Conservation (phyloP, 2,113 vertebrate genomes). For the Nicator chloris region DNA sequence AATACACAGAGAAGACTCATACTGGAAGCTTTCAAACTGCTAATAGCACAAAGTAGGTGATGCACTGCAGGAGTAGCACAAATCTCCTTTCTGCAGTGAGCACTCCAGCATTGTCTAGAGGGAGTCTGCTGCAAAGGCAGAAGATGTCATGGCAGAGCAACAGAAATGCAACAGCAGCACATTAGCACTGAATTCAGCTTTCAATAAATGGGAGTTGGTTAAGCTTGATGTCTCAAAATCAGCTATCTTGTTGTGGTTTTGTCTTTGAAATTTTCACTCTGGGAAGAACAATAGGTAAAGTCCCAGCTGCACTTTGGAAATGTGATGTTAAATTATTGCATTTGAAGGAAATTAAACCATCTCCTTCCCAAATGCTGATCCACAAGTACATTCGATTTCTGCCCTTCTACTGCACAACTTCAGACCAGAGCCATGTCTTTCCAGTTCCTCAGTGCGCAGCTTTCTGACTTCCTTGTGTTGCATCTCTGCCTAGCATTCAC, state of each 20-base stretch:
- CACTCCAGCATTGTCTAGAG: neutral
- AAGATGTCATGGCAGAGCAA: neutral
- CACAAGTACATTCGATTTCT: neutral
- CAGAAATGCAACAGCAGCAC: neutral
- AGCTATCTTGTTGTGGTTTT: neutral
- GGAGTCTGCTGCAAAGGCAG: neutral
- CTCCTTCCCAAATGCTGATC: neutral
- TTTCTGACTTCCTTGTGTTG: neutral
- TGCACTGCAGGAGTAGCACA: neutral
- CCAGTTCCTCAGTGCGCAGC: neutral
- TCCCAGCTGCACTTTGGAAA: neutral
- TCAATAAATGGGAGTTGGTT: neutral
- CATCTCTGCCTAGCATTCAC: neutral
- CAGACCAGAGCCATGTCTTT: neutral
- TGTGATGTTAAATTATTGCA: neutral
- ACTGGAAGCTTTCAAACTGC: neutral
- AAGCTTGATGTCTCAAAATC: neutral
- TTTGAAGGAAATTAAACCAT: neutral
- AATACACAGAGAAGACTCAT: neutral
- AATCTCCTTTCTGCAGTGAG: neutral
- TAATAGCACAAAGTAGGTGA: neutral
- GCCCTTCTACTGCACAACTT: neutral
- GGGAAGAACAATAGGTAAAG: neutral
- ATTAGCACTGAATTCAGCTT: neutral
- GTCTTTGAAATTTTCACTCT: neutral